phyloP scores from a whole-genome alignment of 2,888 invertebrate genomes.

The Choreutis nemorana region DNA sequence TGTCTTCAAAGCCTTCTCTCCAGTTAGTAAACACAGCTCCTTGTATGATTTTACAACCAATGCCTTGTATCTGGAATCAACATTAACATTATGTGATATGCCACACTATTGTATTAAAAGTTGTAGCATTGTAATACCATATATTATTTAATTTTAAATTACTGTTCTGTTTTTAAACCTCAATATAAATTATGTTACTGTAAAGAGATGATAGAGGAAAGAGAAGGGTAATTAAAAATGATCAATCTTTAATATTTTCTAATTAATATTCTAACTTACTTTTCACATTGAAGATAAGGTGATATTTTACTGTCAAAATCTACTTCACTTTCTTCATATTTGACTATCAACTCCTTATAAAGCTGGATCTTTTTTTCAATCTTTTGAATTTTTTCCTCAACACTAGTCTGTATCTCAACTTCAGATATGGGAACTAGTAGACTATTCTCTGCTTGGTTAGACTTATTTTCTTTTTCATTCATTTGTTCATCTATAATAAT shows the following conservation, averaged over 20 bases:
- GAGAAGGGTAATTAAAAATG: too few relatives aligned
- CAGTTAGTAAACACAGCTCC: constrained; percentile 25
- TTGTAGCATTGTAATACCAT: too few relatives aligned
- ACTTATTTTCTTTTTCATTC: constrained; percentile 9
- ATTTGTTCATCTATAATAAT: constrained; percentile 5
- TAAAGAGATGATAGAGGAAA: too few relatives aligned
- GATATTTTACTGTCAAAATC: constrained; percentile 16
- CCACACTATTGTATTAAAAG: too few relatives aligned
- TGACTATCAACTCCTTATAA: constrained; percentile 18
- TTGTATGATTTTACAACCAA: constrained; percentile 27
- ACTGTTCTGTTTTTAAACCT: too few relatives aligned
- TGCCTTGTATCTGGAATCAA: constrained; percentile 31
- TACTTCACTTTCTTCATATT: constrained; percentile 28
- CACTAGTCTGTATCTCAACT: neutral
- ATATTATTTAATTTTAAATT: too few relatives aligned
- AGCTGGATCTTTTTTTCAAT: constrained; percentile 21
- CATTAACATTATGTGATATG: too few relatives aligned
- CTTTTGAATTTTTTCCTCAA: constrained; percentile 9
- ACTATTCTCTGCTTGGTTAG: neutral
- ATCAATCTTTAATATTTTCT: too few relatives aligned
- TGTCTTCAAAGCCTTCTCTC: constrained; percentile 19
- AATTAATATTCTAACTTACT: too few relatives aligned
- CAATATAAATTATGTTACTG: too few relatives aligned
- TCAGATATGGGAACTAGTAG: neutral
- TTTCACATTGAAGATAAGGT: constrained; percentile 24